Evolutionary conservation across 2,113 vertebrate species (phyloP).

Genomic region (Thamnaconus septentrionalis): DNA sequence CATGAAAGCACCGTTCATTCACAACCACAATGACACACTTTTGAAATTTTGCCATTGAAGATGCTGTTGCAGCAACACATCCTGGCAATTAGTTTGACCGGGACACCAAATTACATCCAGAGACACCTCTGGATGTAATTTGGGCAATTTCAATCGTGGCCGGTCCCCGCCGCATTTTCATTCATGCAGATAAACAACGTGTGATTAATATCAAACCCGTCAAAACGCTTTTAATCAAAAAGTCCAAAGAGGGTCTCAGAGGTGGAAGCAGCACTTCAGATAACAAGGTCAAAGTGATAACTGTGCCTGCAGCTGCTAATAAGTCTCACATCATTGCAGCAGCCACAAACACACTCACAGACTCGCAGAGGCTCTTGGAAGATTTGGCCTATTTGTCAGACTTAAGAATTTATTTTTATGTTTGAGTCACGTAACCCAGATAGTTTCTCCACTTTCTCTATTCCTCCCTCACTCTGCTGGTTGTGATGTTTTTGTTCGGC

Average conservation of each 20-base stretch:
- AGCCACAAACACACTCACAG: conserved; percentile 25
- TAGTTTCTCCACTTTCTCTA: conserved; percentile 14
- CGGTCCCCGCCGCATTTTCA: not conserved
- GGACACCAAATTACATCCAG: not conserved
- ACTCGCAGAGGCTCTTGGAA: conserved; percentile 34
- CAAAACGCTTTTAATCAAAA: conserved; percentile 18
- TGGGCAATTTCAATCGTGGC: not conserved
- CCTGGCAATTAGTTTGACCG: not conserved
- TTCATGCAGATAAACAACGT: not conserved
- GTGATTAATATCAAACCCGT: conserved; percentile 4
- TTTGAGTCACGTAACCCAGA: conserved; percentile 53
- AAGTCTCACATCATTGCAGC: conserved; percentile 15
- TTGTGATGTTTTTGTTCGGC: conserved; percentile 32
- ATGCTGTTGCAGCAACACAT: not conserved
- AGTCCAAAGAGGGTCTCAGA: conserved; percentile 20
- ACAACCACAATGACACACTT: too few relatives aligned
- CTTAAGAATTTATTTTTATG: conserved; percentile 49
- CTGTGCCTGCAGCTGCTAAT: conserved; percentile 30
- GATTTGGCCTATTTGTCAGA: conserved; percentile 55
- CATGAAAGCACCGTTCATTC: too few relatives aligned
- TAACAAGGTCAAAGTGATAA: conserved; percentile 32
- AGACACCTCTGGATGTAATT: not conserved
- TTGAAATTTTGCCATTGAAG: too few relatives aligned
- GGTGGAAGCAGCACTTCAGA: conserved; percentile 24
- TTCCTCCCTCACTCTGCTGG: conserved; percentile 4